phyloP scores from a whole-genome alignment of 2,113 vertebrate genomes.

The Otus sunia region DNA sequence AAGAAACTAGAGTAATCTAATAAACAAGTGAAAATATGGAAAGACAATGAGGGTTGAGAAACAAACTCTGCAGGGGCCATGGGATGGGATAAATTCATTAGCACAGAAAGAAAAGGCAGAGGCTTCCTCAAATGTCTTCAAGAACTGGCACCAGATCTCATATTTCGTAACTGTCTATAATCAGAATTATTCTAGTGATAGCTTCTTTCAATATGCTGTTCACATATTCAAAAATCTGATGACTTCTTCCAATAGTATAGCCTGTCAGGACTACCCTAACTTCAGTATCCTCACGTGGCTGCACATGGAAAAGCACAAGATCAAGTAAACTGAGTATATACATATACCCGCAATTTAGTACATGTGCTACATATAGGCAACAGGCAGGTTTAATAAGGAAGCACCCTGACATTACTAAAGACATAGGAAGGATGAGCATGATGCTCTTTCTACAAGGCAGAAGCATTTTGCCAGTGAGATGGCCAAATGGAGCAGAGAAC shows the following conservation, averaged over 20 bases:
- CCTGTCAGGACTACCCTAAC: background rate
- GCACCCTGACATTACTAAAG: background rate
- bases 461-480: background rate
- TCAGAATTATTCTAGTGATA: background rate
- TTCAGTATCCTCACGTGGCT: background rate
- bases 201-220: background rate
- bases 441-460: background rate
- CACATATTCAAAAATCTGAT: background rate
- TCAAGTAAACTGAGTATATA: background rate
- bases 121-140: background rate
- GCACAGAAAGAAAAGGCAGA: constrained; percentile 4
- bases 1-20: background rate
- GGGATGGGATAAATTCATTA: background rate
- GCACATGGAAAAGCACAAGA: background rate
- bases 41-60: constrained; percentile 36
- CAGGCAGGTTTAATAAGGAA: background rate
- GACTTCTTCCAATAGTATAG: background rate
- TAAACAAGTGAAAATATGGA: background rate
- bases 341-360: background rate
- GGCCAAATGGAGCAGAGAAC: background rate
- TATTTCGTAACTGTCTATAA: background rate
- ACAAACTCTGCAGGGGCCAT: background rate
- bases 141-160: background rate
- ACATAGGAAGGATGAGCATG: background rate
- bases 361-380: fast-evolving